These are phyloP conservation scores for Sarcophaga caerulescens DNA, from an alignment of 2,888 invertebrate species.

Conservation along the genomic window DNA sequence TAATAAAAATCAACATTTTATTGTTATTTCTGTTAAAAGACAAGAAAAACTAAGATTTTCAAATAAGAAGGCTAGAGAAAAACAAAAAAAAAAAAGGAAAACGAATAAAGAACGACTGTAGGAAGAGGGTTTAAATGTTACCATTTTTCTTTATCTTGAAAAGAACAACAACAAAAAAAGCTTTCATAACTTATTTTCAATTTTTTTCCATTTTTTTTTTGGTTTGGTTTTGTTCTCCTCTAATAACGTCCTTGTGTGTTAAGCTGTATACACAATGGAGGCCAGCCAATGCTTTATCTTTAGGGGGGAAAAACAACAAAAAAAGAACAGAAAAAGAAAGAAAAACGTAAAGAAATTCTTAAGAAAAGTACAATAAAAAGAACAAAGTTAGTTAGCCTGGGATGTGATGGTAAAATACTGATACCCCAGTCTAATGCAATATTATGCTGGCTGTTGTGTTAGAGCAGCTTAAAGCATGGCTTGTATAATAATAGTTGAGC, in stretches of 20 bases:
- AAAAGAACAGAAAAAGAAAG: no score
- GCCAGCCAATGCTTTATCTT: no score
- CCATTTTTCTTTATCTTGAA: not conserved
- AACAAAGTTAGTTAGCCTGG: not conserved
- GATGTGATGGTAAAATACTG: not conserved
- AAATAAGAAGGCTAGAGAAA: not conserved
- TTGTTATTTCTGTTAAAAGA: not conserved
- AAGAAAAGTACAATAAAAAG: not conserved
- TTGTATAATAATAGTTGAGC: conserved; percentile 39
- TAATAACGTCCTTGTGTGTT: not conserved
- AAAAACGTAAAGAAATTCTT: not conserved
- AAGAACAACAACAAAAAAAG: not conserved
- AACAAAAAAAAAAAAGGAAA: no score
- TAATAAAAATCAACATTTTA: not conserved
- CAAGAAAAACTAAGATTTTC: not conserved
- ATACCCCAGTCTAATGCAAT: not conserved
- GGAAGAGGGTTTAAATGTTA: not conserved
- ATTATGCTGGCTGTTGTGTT: not conserved
- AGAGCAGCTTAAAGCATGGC: conserved; percentile 6
- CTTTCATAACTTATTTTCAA: not conserved
- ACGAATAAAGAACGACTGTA: not conserved
- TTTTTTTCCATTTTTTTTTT: not conserved
- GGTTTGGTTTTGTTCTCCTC: not conserved
- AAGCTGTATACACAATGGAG: not conserved
- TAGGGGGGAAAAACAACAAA: not conserved